Base-by-base conservation (phyloP, 1,140 invertebrate genomes). In the Hycleus cichorii region DNA sequence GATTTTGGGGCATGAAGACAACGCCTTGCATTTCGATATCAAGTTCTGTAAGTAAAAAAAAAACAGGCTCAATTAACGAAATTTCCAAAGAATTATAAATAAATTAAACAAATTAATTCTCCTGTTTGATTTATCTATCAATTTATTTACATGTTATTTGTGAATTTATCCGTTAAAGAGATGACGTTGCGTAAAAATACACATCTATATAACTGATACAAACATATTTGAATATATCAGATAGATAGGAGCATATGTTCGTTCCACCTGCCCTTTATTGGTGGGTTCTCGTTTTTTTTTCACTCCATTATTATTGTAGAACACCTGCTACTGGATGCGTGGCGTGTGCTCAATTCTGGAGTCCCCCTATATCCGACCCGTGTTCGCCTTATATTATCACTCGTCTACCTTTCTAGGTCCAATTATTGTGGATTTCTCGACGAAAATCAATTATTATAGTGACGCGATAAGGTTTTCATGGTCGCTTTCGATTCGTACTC, bases 21-120 rank as follows among this genome's bases (percentile, higher is more conserved):
- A 69, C 64, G 59, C 72, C 72, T 70, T 73, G 72, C 72, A 73
- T 73, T 57, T 69, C 67, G 67, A 61, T 62, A 47, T 62, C 61
- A 73, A 46, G 54, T 53, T 68, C 72, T 73, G 66, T 18, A 73
- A 68, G 4, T 64, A 62, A 66, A 42, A 58, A 12, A 18, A 18
- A 18, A 18, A 18, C 18, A 18, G 18, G 18, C 18, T 18, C 18
- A 18, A 18, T 18, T 18, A 18, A 18, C 18, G 18, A 18, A 18
- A 18, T 18, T 18, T 18, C 18, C 18, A 18, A 18, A 18, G 18
- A 18, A 18, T 18, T 18, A 18, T 18, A 18, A 18, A 18, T 18
- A 18, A 18, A 18, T 18, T 18, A 10, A 51, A 5, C 32, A 5
- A 32, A 5, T 32, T 32, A 32, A 5, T 7, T 32, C 32, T 32